Evolutionary conservation across 2,797 vertebrate species (phyloP).

Genomic region (Esox lucius): DNA sequence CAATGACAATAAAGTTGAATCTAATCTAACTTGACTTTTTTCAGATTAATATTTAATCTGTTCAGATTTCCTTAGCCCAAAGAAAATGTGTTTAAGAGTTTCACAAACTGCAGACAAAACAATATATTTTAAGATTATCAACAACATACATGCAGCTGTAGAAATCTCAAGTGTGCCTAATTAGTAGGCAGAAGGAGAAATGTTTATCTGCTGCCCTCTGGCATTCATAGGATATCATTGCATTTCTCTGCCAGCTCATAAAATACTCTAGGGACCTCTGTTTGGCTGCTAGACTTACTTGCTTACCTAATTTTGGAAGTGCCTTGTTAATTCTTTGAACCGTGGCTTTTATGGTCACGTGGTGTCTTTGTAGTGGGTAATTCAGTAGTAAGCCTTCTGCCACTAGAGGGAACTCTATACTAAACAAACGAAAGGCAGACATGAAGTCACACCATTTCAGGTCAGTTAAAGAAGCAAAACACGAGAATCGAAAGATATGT

Average conservation of each 20-base stretch:
- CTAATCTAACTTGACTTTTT: no score
- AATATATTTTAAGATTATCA: conserved; percentile 9
- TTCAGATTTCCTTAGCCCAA: not conserved
- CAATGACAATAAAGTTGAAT: no score
- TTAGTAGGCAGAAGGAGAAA: not conserved
- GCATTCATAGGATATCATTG: not conserved
- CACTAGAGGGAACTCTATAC: conserved; percentile 27
- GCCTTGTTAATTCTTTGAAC: not conserved
- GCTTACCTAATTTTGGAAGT: not conserved
- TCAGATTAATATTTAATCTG: no score
- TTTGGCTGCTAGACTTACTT: not conserved
- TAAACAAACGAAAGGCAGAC: not conserved
- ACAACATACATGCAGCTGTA: no score
- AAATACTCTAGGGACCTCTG: not conserved
- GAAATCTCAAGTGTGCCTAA: not conserved
- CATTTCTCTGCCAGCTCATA: not conserved
- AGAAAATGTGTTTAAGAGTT: not conserved
- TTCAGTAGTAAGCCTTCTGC: not conserved
- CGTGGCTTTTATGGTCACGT: not conserved
- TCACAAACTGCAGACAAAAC: not conserved
- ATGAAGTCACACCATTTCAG: not conserved
- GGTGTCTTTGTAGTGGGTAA: not conserved
- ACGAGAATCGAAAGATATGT: not conserved
- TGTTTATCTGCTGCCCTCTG: conserved; percentile 24
- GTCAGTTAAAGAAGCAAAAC: not conserved